A percentile compares a stretch with the other conserved stretches of the same genome.
These are phyloP conservation scores for Ophraella communa DNA, from an alignment of 2,888 invertebrate genomes.

Conservation along the genomic window DNA sequence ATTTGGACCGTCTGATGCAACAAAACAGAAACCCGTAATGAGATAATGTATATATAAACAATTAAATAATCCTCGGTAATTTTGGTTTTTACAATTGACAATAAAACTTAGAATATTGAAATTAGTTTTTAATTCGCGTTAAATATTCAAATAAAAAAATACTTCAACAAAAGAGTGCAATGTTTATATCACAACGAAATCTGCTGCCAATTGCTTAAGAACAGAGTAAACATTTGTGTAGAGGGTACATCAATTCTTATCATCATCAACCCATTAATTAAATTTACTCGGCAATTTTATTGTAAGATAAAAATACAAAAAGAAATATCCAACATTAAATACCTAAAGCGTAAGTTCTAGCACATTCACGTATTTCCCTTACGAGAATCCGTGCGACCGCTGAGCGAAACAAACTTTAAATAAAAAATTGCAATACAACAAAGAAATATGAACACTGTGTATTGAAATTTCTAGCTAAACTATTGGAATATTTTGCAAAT, in stretches of 20 bases:
- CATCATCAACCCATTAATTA: constrained; percentile 27
- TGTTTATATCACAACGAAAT: neutral
- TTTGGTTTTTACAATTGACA: too few species aligned
- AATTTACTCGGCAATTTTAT: constrained; percentile 40
- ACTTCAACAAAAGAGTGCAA: neutral
- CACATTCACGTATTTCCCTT: constrained; percentile 36
- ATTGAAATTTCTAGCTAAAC: neutral
- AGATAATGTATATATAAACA: too few species aligned
- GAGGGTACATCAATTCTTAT: neutral
- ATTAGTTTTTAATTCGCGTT: neutral
- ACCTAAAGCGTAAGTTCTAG: constrained; percentile 41
- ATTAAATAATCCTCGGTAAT: too few species aligned
- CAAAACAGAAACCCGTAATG: too few species aligned
- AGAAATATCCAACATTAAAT: constrained; percentile 38
- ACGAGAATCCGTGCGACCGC: constrained; percentile 19
- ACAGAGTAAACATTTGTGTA: neutral
- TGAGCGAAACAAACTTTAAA: neutral
- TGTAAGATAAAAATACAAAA: constrained; percentile 38
- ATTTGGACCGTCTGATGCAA: too few species aligned
- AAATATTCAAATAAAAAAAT: neutral
- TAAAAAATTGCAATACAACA: too few species aligned
- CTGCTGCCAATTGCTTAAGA: neutral
- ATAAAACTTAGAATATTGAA: too few species aligned
- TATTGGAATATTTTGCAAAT: neutral
- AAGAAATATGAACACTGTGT: neutral